Evolutionary conservation across 2,888 invertebrate species (phyloP), one percentile per base, ranked within the genome.

Genomic region (Apotomis capreana): DNA sequence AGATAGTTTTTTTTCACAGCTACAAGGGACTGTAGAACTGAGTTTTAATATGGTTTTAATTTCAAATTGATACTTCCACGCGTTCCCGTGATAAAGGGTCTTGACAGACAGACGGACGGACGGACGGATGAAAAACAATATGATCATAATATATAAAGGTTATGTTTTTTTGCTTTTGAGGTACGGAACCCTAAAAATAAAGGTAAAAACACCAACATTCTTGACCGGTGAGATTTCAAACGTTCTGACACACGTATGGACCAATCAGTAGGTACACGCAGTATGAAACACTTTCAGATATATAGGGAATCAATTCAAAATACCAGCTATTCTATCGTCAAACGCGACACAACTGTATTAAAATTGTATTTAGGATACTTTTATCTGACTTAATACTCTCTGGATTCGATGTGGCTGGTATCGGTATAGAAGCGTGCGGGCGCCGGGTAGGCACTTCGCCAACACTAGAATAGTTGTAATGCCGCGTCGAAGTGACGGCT

Each of bases 401-500:
- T 13, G 37, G 13, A 13, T 37, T 4, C 10, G 15, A 9, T 9
- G 15, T 26, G 10, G 26, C 26, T 9, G 37, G 15, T 12, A 74
- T 73, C 69, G 74, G 75, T 69, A 15, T 49, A 76, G 79, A 75
- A 40, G 6, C 40, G 75, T 78, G 74, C 78, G 79, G 82, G 83
- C 81, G 81, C 80, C 80, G 81, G 77, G 76, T 60, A 81, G 91
- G 91, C 91, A 87, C 60, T 37, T 68, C 59, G 90, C 91, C 91
- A 91, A 85, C 74, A 87, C 89, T 82, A 89, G 89, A 91, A 91
- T 91, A 91, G 91, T 91, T 87, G 77, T 80, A 81, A 84, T 86
- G 83, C 85, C 84, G 78, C 78, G 75, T 71, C 78, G 74, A 77
- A 74, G 80, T 83, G 82, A 87, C 80, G 79, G 79, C 86, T 87